Base-by-base conservation (phyloP, 2,888 invertebrate species). In the Acleris holmiana region DNA sequence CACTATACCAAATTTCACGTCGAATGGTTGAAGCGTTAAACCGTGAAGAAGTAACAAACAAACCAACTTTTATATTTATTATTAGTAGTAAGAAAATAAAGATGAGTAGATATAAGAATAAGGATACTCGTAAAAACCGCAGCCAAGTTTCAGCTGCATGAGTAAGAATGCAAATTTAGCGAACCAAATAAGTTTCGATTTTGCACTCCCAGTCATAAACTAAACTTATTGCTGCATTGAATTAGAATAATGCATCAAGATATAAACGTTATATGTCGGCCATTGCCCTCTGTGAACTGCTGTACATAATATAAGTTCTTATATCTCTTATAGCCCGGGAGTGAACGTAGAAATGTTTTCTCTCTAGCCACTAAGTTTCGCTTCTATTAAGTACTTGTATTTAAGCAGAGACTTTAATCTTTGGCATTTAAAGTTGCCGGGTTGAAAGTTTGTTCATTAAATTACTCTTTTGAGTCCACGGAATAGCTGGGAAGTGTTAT, bases 391-490 rank as follows among this genome's bases (percentile, higher is more conserved):
- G 64, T 60, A 17, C 48, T 64, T 64, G 64, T 64, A 55, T 64
- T 64, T 64, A 53, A 59, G 47, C 59, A 59, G 54, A 29, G 60
- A 65, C 65, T 65, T 60, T 60, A 65, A 65, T 65, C 55, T 65
- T 60, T 44, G 41, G 59, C 59, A 54, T 64, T 59, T 54, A 59
- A 64, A 64, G 54, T 59, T 54, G n/a, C 41, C 49, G 59, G 59
- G 54, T 54, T 47, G 49, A 60, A 65, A 65, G 60, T 65, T 65
- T 60, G 44, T 65, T 65, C 65, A 60, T 60, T 65, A 65, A 59
- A 65, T 65, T 55, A 65, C 55, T 15, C 35, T 54, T 60, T 60
- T 44, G 44, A 55, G 60, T 60, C 60, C 15, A 44, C 59, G 18
- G 44, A 54, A 54, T 54, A 47, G 59, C 41, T 29, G 23, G 44